A percentile compares a stretch with the other conserved stretches of the same genome.
These are phyloP conservation scores for Cecidostiba fungosa DNA, from an alignment of 2,888 invertebrate species.

Conservation along the genomic window DNA sequence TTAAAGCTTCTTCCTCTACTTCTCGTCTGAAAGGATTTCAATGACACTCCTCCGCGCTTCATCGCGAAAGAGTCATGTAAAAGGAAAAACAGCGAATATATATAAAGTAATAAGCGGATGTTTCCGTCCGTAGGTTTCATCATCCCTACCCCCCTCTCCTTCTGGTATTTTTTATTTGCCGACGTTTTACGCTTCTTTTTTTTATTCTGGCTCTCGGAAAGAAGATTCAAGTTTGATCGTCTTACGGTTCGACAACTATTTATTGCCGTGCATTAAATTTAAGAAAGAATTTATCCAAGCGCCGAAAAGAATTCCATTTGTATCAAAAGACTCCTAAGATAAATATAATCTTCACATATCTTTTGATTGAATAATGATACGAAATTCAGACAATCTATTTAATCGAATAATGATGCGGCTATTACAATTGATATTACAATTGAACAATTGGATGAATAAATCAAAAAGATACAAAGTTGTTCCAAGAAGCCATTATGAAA, in stretches of 20 bases:
- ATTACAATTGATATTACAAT: not conserved
- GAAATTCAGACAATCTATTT: not conserved
- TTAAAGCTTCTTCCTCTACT: not conserved
- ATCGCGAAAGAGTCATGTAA: not conserved
- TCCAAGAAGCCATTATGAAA: not conserved
- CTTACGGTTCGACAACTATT: not conserved
- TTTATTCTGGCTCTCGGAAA: not conserved
- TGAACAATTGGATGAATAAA: not conserved
- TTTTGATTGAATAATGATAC: not conserved
- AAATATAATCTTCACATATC: not conserved
- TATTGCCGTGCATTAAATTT: not conserved
- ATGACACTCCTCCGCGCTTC: not conserved
- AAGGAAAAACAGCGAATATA: not conserved
- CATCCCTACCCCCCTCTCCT: not conserved
- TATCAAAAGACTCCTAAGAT: no score
- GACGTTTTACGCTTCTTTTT: not conserved
- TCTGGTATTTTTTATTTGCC: not conserved
- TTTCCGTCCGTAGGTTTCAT: not conserved
- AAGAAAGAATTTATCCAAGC: no score
- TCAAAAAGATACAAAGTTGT: not conserved
- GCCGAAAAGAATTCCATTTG: no score
- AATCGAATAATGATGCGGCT: not conserved
- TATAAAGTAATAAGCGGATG: conserved; percentile 14
- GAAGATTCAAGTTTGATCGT: not conserved
- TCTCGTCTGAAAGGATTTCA: conserved; percentile 13